Evolutionary conservation across 1,140 invertebrate species (phyloP).

Genomic region (Dinothrombium tinctorium): DNA sequence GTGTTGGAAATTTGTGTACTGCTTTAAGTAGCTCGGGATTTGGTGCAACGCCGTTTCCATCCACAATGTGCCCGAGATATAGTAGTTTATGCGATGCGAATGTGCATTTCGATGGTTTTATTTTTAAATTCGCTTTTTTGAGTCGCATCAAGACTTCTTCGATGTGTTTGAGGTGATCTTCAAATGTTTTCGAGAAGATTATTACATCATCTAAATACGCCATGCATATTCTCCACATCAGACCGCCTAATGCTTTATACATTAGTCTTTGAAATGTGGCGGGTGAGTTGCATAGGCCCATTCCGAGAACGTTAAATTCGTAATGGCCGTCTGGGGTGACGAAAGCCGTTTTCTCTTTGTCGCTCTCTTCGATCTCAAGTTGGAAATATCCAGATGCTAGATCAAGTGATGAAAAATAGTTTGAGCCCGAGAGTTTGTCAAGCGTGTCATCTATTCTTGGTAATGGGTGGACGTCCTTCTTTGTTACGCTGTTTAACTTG

Average conservation of each 20-base stretch:
- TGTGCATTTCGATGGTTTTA: constrained; percentile 21
- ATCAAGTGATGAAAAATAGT: constrained; percentile 9
- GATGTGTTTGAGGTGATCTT: constrained; percentile 14
- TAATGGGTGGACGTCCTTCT: constrained; percentile 26
- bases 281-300: constrained; percentile 1
- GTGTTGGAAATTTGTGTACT: constrained; percentile 13
- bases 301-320: background rate
- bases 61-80: constrained; percentile 20
- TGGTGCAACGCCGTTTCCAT: constrained; percentile 18
- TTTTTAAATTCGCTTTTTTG: constrained; percentile 13
- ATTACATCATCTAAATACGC: constrained; percentile 7
- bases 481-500: constrained; percentile 19
- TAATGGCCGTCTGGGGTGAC: background rate
- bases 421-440: background rate
- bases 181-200: constrained; percentile 10
- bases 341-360: constrained; percentile 3
- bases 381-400: constrained; percentile 10
- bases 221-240: background rate
- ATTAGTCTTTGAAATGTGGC: background rate
- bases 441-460: constrained; percentile 19
- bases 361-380: background rate
- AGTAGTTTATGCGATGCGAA: constrained; percentile 14
- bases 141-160: constrained; percentile 15
- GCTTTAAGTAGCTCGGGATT: constrained; percentile 18
- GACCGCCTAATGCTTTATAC: background rate